Base-by-base conservation (phyloP, 1,140 invertebrate species). In the Hydropsyche tenuis region DNA sequence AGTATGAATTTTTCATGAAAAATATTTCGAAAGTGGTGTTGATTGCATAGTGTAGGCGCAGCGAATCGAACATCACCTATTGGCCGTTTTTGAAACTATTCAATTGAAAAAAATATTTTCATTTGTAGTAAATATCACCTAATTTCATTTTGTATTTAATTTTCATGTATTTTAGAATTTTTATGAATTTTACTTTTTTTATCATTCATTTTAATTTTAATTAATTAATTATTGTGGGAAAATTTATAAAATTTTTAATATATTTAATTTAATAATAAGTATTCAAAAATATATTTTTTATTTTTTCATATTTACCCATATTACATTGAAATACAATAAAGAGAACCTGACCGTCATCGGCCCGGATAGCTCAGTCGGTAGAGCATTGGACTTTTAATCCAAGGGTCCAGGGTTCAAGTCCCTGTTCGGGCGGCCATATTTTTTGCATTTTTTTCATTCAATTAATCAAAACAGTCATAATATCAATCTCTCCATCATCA, bases 381-480 rank as follows among this genome's bases (percentile, higher is more conserved):
- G 89, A 90, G 89, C 89, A 89, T 90, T 89, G 89, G 89, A 90
- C 89, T 90, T 89, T 90, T 90, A 90, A 90, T 90, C 89, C 89
- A 89, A 90, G 88, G 89, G 89, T 90, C 89, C 88, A 89, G 89
- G 89, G 89, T 91, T 90, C 89, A 88, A 90, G 89, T 90, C 89
- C 89, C 89, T 91, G 89, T 89, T 91, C 89, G 89, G 89, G 89
- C 89, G 90, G 73, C 42, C 73, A 63, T 80, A 81, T 81, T 81
- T 82, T 77, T 75, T 66, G 1, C 51, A 11, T 23, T 48, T 45
- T 72, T 25, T 70, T 60, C 46, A 42, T 68, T 37, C 6, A 3
- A 25, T 11, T 60, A 9, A 14, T 20, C 43, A 37, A 37, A 37
- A 37, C 30, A 37, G 3, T 3, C 9, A 37, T 37, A 37, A 37